Base-by-base conservation (phyloP, 2,888 invertebrate species). In the Tipula lateralis region DNA sequence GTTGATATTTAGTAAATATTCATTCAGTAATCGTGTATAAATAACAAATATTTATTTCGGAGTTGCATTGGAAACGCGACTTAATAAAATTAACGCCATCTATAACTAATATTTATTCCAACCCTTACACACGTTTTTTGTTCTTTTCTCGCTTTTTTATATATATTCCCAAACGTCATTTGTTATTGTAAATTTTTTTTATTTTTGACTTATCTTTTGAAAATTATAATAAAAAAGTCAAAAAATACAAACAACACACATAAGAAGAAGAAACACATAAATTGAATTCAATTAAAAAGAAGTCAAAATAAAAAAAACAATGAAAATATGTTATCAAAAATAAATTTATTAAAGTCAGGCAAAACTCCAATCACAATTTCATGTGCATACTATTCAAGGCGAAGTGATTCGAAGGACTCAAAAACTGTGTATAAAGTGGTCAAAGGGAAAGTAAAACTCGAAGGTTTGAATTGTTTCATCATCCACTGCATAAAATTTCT, bases 391-490 rank as follows among this genome's bases (percentile, higher is more conserved):
- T 84, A 84, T 30, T 84, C 84, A n/a, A 84, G 84, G 50, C 50
- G 84, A 29, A 84, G 84, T 44, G 50, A 84, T 44, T 50, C 84
- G 30, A 84, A 84, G 30, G 44, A 50, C 29, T 44, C 44, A 0
- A 50, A 84, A 19, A 30, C 84, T n/a, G 29, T 44, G 9, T 84
- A 50, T 30, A 84, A 84, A 84, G 84, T 84, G 6, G 84, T 84
- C n/a, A 44, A 84, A 29, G 16, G 44, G 2, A 84, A 84, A 19
- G 50, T 44, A 16, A 24, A 30, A 44, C 44, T 84, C 16, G 44
- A 84, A 29, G 84, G 84, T 84, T 16, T 34, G 29, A 39, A 83
- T 6, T 82, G 82, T 82, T 82, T 82, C 30, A 32, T 82, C 30
- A 82, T n/a, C 6, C 7, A n/a, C 7, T n/a, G 2, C 19, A 24